Evolutionary conservation across 2,113 vertebrate genomes (phyloP).

Genomic region (Brachionichthys hirsutus): DNA sequence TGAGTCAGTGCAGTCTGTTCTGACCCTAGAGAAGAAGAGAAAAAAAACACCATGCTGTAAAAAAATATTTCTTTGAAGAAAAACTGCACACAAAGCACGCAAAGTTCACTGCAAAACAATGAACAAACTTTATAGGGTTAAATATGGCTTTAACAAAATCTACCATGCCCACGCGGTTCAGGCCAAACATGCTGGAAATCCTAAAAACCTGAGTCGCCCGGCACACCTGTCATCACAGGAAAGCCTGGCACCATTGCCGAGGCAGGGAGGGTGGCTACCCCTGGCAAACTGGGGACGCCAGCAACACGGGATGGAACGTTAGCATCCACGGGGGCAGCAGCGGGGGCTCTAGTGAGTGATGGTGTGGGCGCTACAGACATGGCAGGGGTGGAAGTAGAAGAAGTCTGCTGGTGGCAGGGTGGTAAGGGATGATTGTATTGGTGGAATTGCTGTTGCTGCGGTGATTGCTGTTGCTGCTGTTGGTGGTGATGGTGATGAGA

Average conservation of each 20-base stretch:
- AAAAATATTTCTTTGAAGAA: neutral
- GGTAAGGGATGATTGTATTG: slow-evolving; percentile 62
- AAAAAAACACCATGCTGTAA: neutral
- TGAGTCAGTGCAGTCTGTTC: slow-evolving; percentile 74
- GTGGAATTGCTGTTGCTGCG: slow-evolving; percentile 44
- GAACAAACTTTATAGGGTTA: neutral
- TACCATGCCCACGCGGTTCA: slow-evolving; percentile 47
- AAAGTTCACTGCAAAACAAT: slow-evolving; percentile 14
- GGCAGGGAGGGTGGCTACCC: slow-evolving; percentile 41
- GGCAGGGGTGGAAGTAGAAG: slow-evolving; percentile 22
- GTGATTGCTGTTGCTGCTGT: slow-evolving; percentile 23
- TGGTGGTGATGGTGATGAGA: slow-evolving; percentile 67
- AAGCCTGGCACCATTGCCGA: slow-evolving; percentile 60
- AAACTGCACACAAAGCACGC: neutral
- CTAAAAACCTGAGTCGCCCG: slow-evolving; percentile 34
- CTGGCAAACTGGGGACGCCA: slow-evolving; percentile 23
- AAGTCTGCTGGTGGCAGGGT: slow-evolving; percentile 21
- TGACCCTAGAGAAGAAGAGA: slow-evolving; percentile 57
- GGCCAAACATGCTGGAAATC: slow-evolving; percentile 63
- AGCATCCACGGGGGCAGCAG: slow-evolving; percentile 10
- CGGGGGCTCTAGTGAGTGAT: neutral
- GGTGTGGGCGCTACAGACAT: slow-evolving; percentile 19
- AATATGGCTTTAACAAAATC: neutral
- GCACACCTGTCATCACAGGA: slow-evolving; percentile 66
- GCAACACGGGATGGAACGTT: slow-evolving; percentile 3